Percentiles rank a stretch among this genome's conserved stretches.
Evolutionary conservation across 2,888 invertebrate species (phyloP).

Genomic region (Cephalotes varians): DNA sequence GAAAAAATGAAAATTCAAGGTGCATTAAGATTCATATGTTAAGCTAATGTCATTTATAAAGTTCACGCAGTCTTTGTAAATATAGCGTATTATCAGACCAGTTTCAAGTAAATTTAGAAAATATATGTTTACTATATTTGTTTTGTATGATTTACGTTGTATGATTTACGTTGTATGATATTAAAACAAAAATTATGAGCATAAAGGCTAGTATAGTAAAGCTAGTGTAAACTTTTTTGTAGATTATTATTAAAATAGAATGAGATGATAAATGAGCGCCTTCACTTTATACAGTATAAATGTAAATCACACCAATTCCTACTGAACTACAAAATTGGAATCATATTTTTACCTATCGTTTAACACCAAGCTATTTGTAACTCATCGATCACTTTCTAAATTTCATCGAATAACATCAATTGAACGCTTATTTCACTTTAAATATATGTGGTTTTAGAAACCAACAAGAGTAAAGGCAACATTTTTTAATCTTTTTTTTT

Average conservation of each 20-base stretch:
- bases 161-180: slow-evolving; percentile 37
- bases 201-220: slow-evolving; percentile 11
- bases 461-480: slow-evolving; percentile 78
- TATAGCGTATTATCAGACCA: slow-evolving; percentile 39
- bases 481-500: slow-evolving; percentile 65
- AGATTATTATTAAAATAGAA: slow-evolving; percentile 52
- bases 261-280: slow-evolving; percentile 34
- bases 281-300: slow-evolving; percentile 43
- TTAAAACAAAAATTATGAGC: slow-evolving; percentile 34
- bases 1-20: slow-evolving; percentile 4
- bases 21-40: slow-evolving; percentile 5
- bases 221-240: slow-evolving; percentile 41
- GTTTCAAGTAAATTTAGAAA: slow-evolving; percentile 46
- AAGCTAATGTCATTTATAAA: slow-evolving; percentile 32
- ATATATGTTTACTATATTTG: slow-evolving; percentile 40
- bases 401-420: slow-evolving; percentile 50
- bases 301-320: slow-evolving; percentile 64
- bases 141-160: slow-evolving; percentile 35
- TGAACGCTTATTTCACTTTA: slow-evolving; percentile 44
- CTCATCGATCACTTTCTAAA: slow-evolving; percentile 40
- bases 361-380: slow-evolving; percentile 56
- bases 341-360: slow-evolving; percentile 60
- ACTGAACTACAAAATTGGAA: slow-evolving; percentile 63
- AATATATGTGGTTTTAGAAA: slow-evolving; percentile 64
- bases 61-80: slow-evolving; percentile 44